Percentiles rank a stretch among this genome's conserved stretches.
phyloP scores from a whole-genome alignment of 2,113 vertebrate genomes.

The Emydocephalus ijimae region DNA sequence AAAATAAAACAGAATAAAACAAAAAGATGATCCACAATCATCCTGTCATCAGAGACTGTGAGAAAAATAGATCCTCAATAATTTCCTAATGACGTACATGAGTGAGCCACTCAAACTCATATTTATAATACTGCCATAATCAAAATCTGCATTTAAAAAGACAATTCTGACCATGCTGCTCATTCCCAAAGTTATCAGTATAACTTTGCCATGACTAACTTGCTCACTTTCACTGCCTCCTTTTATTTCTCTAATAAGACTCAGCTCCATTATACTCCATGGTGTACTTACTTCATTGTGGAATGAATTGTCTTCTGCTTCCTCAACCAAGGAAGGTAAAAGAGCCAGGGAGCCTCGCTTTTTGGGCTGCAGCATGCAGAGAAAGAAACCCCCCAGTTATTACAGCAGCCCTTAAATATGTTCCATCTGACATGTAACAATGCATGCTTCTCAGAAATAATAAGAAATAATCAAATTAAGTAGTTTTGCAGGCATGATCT shows the following conservation, averaged over 20 bases:
- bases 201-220: not conserved
- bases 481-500: not conserved
- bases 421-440: slow-evolving; percentile 6
- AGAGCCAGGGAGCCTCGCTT: slow-evolving; percentile 60
- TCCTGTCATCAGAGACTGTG: not conserved
- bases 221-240: not conserved
- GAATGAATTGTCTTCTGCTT: slow-evolving; percentile 66
- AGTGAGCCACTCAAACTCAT: not conserved
- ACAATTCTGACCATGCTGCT: not conserved
- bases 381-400: slow-evolving; percentile 3
- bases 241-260: not conserved
- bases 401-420: slow-evolving; percentile 3
- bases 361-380: slow-evolving; percentile 58
- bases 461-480: slow-evolving; percentile 1
- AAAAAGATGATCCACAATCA: not conserved
- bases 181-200: not conserved
- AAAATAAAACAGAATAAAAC: not conserved
- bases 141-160: not conserved
- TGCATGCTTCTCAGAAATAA: slow-evolving; percentile 10
- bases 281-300: slow-evolving; percentile 62
- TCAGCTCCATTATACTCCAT: not conserved
- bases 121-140: not conserved
- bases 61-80: not conserved
- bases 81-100: not conserved
- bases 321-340: slow-evolving; percentile 71